These are phyloP conservation scores for Oncorhynchus clarkii DNA, from an alignment of 2,113 vertebrate species.

Conservation along the genomic window DNA sequence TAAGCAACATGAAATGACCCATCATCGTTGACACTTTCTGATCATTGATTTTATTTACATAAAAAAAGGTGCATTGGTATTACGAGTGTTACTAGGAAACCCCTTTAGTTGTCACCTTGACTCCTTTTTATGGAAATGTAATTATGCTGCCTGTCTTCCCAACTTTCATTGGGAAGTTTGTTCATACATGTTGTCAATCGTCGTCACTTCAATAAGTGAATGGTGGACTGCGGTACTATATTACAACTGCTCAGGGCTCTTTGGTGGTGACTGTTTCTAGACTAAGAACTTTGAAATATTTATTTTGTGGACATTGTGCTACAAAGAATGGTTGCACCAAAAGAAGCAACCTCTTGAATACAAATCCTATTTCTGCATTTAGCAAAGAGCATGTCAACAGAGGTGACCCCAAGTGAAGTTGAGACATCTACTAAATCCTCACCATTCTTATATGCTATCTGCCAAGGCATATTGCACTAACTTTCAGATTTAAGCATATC, in stretches of 20 bases:
- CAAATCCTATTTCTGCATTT: background rate
- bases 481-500: conserved; percentile 1
- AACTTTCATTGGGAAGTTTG: background rate
- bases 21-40: background rate
- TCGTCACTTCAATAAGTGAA: background rate
- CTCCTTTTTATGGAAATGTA: background rate
- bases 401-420: background rate
- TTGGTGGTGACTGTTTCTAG: conserved; percentile 10
- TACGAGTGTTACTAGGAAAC: background rate
- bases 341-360: background rate
- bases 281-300: conserved; percentile 8
- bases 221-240: background rate
- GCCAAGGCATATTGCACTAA: conserved; percentile 15
- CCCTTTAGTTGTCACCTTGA: background rate
- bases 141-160: background rate
- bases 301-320: conserved; percentile 1
- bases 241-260: conserved; percentile 35
- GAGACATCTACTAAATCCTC: background rate
- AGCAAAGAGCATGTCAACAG: background rate
- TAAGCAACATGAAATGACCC: background rate
- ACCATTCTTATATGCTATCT: conserved; percentile 2
- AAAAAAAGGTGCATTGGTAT: background rate
- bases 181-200: conserved; percentile 6
- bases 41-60: too few species aligned
- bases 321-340: background rate